These are phyloP conservation scores for Recurvirostra avosetta DNA, from an alignment of 2,113 vertebrate genomes.

Conservation along the genomic window DNA sequence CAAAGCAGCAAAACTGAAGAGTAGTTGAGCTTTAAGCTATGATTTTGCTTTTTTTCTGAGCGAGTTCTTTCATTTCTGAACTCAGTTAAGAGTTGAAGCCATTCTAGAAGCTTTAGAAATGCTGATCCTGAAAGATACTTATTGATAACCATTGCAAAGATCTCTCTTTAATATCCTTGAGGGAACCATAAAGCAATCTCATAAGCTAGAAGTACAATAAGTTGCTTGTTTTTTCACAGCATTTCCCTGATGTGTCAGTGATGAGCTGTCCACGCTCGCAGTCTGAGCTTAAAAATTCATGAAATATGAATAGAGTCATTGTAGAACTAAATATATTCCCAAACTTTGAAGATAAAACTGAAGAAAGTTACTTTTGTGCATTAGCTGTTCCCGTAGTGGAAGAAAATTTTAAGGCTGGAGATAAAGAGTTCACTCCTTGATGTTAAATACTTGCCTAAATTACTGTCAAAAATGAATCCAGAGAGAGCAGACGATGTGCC, in stretches of 20 bases:
- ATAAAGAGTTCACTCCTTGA: neutral
- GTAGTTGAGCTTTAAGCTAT: neutral
- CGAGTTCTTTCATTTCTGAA: neutral
- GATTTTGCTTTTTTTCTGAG: neutral
- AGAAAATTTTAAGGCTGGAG: neutral
- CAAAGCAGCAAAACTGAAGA: neutral
- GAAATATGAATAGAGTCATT: constrained; percentile 28
- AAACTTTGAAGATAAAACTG: constrained; percentile 19
- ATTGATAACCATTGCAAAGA: constrained; percentile 22
- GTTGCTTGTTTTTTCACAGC: constrained; percentile 12
- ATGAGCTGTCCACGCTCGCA: constrained; percentile 15
- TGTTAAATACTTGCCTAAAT: neutral
- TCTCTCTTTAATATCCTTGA: constrained; percentile 45
- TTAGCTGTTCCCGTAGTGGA: neutral
- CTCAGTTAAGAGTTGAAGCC: neutral
- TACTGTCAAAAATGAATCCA: neutral
- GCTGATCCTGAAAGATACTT: constrained; percentile 26
- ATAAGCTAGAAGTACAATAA: constrained; percentile 7
- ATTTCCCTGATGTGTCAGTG: constrained; percentile 14
- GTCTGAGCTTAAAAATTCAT: constrained; percentile 16
- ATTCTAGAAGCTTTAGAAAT: constrained; percentile 1
- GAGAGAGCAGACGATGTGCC: neutral
- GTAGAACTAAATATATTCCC: neutral
- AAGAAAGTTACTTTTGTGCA: constrained; percentile 10
- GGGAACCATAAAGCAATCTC: neutral